Evolutionary conservation across 2,113 vertebrate species (phyloP), one percentile per base, ranked within the genome.

Genomic region (Xenotilapia leptura): DNA sequence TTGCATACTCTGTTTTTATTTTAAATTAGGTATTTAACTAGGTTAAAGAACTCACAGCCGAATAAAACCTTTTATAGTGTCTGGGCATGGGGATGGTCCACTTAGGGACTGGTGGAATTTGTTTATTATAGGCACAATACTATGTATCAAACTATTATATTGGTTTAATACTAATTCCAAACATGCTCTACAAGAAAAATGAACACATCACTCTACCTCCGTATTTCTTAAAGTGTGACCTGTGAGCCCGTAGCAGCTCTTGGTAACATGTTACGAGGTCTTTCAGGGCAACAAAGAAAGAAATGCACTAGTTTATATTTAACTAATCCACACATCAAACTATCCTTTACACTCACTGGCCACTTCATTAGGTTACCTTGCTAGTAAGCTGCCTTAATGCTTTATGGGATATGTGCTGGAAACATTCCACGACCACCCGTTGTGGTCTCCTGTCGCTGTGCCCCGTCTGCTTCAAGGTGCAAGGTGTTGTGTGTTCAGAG

Each of bases 101-200:
- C 6, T 83, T 75, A 9, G 21, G 84, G 80, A 85, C 21, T 33
- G 4, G 19, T 47, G 3, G 23, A 82, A 77, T 84, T 13, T 45
- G 79, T 83, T 65, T 38, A 73, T 54, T 83, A 80, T 36, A 92
- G 87, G 87, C 87, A 93, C 87, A 79, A 84, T 83, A 88, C 42
- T 83, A 77, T 81, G 15, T 12, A 56, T 84, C 40, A 42, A 56
- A 12, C 31, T 79, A 83, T 56, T 83, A 77, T 40, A 75, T 7
- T 42, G 23, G 19, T 77, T 80, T 38, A 77, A 58, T 33, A 80
- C 54, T 80, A 85, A 80, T 26, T 58, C 14, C 14, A 62, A 87
- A 84, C 79, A 83, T 45, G n/a, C 42, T 62, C 19, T 21, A 87
- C 23, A 58, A 68, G 38, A 77, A 89, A 40, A 54, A 79, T 10